phyloP scores from a whole-genome alignment of 1,140 invertebrate genomes.

The Heliothis virescens region DNA sequence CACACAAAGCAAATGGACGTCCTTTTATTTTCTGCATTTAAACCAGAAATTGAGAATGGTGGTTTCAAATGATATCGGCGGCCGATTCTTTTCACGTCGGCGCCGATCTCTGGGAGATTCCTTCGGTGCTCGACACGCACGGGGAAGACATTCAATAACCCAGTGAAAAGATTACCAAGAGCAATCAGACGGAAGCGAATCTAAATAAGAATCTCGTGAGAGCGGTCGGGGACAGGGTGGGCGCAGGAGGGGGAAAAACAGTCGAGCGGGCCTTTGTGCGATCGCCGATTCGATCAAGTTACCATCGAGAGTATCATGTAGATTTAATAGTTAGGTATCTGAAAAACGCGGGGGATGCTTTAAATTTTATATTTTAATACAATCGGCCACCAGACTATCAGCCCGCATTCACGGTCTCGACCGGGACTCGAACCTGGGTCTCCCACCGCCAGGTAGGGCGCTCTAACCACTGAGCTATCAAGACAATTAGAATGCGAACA shows the following conservation, averaged over 20 bases:
- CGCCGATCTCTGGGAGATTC: constrained; percentile 63
- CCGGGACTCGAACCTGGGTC: constrained; percentile 85
- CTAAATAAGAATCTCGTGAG: constrained; percentile 86
- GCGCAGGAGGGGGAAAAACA: constrained; percentile 77
- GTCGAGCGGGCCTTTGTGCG: constrained; percentile 77
- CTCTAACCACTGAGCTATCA: constrained; percentile 86
- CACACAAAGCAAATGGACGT: constrained; percentile 70
- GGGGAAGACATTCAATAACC: constrained; percentile 85
- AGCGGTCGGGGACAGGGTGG: constrained; percentile 74
- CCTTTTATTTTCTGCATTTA: constrained; percentile 70
- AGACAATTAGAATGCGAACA: constrained; percentile 80
- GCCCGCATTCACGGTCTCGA: constrained; percentile 80
- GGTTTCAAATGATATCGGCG: constrained; percentile 72
- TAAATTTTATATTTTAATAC: constrained; percentile 44
- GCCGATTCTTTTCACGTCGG: constrained; percentile 69
- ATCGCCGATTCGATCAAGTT: constrained; percentile 81
- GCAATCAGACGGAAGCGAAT: constrained; percentile 86
- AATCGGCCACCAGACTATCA: constrained; percentile 50
- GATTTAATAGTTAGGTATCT: constrained; percentile 64
- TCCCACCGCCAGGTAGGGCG: constrained; percentile 78
- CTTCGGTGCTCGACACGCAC: constrained; percentile 78
- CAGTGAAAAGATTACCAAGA: constrained; percentile 85
- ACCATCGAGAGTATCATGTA: constrained; percentile 75
- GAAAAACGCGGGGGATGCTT: constrained; percentile 65
- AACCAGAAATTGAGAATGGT: constrained; percentile 70